Conservation (phyloP, 2,888 invertebrate species). For the Phragmatobia fuliginosa region DNA sequence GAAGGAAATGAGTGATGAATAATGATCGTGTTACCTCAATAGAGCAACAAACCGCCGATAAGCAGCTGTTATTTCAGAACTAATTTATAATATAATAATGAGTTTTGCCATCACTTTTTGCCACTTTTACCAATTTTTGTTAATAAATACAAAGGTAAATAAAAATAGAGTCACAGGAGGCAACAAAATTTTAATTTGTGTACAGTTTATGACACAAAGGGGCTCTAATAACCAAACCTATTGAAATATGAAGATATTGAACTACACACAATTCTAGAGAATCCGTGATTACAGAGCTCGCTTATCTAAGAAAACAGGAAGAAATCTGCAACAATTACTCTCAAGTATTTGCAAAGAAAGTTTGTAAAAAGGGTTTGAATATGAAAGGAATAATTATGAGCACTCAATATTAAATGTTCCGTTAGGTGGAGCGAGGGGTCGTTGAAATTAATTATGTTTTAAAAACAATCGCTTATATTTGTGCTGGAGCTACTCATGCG, state of each 20-base stretch:
- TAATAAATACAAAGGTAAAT: not conserved
- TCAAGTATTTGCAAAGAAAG: constrained; percentile 73
- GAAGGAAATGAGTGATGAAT: constrained; percentile 51
- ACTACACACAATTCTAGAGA: constrained; percentile 9
- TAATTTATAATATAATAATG: not conserved
- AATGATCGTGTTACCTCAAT: constrained; percentile 5
- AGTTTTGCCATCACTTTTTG: not conserved
- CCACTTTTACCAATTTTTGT: not conserved
- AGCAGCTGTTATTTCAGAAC: not conserved
- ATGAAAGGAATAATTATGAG: constrained; percentile 85
- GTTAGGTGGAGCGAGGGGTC: constrained; percentile 80
- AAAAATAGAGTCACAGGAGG: not conserved
- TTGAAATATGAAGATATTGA: not conserved
- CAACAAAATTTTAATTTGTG: not conserved
- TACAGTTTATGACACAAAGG: not conserved
- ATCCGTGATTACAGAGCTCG: constrained; percentile 22
- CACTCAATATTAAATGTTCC: constrained; percentile 86
- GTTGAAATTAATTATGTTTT: constrained; percentile 85
- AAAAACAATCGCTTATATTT: constrained; percentile 85
- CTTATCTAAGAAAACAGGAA: constrained; percentile 55
- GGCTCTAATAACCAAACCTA: not conserved
- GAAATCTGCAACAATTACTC: constrained; percentile 62
- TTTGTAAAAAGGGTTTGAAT: constrained; percentile 80
- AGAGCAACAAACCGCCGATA: not conserved
- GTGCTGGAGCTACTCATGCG: constrained; percentile 82